Evolutionary conservation across 2,113 vertebrate genomes (phyloP), one percentile per base, ranked within the genome.

Genomic region (Sapajus apella): DNA sequence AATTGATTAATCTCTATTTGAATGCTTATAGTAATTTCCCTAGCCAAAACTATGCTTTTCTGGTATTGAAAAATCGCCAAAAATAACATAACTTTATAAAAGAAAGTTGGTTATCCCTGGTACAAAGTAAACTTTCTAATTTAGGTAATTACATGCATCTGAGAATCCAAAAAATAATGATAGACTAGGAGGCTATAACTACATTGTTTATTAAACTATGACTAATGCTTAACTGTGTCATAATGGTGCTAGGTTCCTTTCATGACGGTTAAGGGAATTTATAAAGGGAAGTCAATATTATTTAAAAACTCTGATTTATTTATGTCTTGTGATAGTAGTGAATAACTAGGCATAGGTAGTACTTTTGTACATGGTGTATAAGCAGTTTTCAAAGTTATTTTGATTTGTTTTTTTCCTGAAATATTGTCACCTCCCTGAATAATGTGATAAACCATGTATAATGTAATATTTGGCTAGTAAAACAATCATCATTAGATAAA

Each of bases 1-100:
- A 90, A 94, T 93, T 94, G 9, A 84, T 96, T 93, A 80, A 58
- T 75, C 6, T 95, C 5, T 43, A 88, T 58, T 81, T 90, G 13
- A 86, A 85, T 87, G 12, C 7, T 68, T 77, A 47, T 8, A 87
- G 55, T 94, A 47, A 87, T 81, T 27, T 94, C 37, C 10, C 8
- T 52, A 61, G 40, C 9, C 64, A 96, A 90, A 93, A 21, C 1
- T 72, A 56, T 35, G 58, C 37, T 85, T 20, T 68, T 55, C 9
- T 75, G 32, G 80, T 84, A 70, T 87, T 58, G 37, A 35, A 87
- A 87, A 95, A 82, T 91, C 58, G 81, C 23, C 45, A n/a, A 95
- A 94, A 92, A 83, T 84, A 47, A 30, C 35, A 43, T 77, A 79
- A 18, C 70, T 95, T 90, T 81, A 52, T 75, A 32, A 82, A 90